A percentile compares a stretch with the other conserved stretches of the same genome.
These are phyloP conservation scores for Ylistrum balloti DNA, from an alignment of 1,140 invertebrate species.

Conservation along the genomic window DNA sequence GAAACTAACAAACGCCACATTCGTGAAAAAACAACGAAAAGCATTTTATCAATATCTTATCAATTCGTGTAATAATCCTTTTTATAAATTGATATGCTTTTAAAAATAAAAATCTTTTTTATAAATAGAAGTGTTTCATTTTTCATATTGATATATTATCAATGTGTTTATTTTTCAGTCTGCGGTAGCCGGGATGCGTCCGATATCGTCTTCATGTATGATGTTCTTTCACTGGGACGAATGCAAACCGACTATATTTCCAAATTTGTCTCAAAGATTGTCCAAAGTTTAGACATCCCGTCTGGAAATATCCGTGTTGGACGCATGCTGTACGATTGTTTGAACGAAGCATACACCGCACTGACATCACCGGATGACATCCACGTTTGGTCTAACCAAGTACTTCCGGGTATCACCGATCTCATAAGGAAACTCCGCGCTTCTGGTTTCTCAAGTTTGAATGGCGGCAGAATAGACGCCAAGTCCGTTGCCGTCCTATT, in stretches of 20 bases:
- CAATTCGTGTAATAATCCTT: no score
- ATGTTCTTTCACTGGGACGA: slow-evolving; percentile 62
- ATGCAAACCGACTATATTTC: slow-evolving; percentile 58
- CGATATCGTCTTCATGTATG: slow-evolving; percentile 74
- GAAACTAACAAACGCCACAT: no score
- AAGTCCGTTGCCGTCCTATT: slow-evolving; percentile 61
- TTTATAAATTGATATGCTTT: no score
- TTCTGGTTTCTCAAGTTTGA: slow-evolving; percentile 54
- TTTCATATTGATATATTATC: no score
- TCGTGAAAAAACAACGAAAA: no score
- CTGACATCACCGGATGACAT: slow-evolving; percentile 60
- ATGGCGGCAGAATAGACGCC: slow-evolving; percentile 57
- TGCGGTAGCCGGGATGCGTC: slow-evolving; percentile 56
- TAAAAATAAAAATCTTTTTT: no score
- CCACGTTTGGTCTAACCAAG: slow-evolving; percentile 46
- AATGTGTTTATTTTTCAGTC: slow-evolving; percentile 60
- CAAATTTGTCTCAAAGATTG: slow-evolving; percentile 64
- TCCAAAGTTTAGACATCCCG: slow-evolving; percentile 62
- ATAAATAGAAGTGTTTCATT: no score
- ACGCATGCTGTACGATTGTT: slow-evolving; percentile 65
- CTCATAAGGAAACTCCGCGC: slow-evolving; percentile 60
- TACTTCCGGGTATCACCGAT: slow-evolving; percentile 54
- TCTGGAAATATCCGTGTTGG: slow-evolving; percentile 66
- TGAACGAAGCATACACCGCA: slow-evolving; percentile 63
- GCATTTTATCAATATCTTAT: no score